Conservation (phyloP, 1,140 invertebrate species). For the Drosophila serrata region DNA sequence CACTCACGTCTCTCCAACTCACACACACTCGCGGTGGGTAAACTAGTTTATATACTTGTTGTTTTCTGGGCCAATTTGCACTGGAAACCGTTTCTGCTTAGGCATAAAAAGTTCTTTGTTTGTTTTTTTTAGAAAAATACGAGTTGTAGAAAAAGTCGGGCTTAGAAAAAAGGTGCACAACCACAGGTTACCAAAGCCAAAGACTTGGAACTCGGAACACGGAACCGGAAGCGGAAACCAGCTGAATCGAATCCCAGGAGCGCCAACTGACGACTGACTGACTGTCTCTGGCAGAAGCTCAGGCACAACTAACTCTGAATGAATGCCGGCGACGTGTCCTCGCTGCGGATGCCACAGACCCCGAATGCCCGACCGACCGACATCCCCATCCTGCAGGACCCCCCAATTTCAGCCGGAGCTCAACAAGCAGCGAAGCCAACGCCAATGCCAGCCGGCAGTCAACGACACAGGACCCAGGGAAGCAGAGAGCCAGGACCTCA, state of each 20-base stretch:
- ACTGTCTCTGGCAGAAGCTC: constrained; percentile 75
- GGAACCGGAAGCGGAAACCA: constrained; percentile 42
- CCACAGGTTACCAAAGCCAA: constrained; percentile 64
- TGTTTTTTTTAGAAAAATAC: constrained; percentile 52
- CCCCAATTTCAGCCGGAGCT: constrained; percentile 27
- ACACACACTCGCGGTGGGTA: constrained; percentile 18
- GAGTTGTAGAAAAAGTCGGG: constrained; percentile 34
- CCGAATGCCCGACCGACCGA: constrained; percentile 23
- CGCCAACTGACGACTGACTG: constrained; percentile 33
- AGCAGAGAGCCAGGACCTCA: constrained; percentile 30
- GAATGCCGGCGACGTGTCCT: constrained; percentile 69
- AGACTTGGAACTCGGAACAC: constrained; percentile 30
- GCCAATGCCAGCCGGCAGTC: constrained; percentile 51
- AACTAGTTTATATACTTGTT: constrained; percentile 49
- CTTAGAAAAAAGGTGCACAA: constrained; percentile 71
- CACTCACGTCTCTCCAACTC: not conserved
- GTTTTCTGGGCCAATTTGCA: constrained; percentile 55
- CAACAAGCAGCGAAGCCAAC: constrained; percentile 41
- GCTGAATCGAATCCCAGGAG: constrained; percentile 20
- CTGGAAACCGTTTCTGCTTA: constrained; percentile 47
- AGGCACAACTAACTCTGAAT: constrained; percentile 68
- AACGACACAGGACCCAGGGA: constrained; percentile 51
- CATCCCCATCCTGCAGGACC: constrained; percentile 49
- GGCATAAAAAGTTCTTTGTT: constrained; percentile 38
- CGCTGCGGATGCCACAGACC: constrained; percentile 61